Base-by-base conservation (phyloP, 2,797 vertebrate species). In the Phalloptychus januarius region DNA sequence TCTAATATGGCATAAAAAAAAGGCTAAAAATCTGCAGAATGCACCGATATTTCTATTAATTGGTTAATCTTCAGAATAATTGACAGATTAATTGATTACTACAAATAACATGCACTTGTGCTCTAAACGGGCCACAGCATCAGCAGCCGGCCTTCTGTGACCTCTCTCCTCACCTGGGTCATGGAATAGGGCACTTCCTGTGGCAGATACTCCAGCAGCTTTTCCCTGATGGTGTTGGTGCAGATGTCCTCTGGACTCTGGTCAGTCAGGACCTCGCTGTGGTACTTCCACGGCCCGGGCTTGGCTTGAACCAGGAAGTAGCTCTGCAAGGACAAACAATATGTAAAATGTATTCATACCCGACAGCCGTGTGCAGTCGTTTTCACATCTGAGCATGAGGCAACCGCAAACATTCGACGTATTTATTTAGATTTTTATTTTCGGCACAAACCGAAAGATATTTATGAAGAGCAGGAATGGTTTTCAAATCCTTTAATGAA, bases 141-240 rank as follows among this genome's bases (percentile, higher is more conserved):
- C 46, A 13, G 46, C 46, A 48, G 46, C 7, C 45, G 18, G 56
- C 58, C n/a, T 10, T 54, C 76, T 79, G 81, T 61, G 74, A 81
- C 0, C 0, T 63, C 70, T 11, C 45, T 40, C 11, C 23, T 90
- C 83, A 99, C 98, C 97, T 97, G 98, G 38, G 91, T 92, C 76
- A 99, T 78, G 0, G 81, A 89, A 16, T 99, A 99, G 36, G 98
- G 98, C 85, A 99, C 97, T 76, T 99, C 98, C 90, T 97, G 91
- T 0, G 97, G 97, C 81, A 99, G 93, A 83, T 96, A 89, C 83
- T 99, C 97, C 78, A 99, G 92, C 0, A 99, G 91, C 88, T 97
- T 98, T 93, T 96, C 97, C 88, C 97, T 94, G 91, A 99, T 93
- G 56, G 94, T 92, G 78, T 97, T 98, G 67, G 86, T 31, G 76